A percentile compares a stretch with the other conserved stretches of the same genome.
Evolutionary conservation across 2,888 invertebrate species (phyloP).

Genomic region (Herminia tarsipennalis): DNA sequence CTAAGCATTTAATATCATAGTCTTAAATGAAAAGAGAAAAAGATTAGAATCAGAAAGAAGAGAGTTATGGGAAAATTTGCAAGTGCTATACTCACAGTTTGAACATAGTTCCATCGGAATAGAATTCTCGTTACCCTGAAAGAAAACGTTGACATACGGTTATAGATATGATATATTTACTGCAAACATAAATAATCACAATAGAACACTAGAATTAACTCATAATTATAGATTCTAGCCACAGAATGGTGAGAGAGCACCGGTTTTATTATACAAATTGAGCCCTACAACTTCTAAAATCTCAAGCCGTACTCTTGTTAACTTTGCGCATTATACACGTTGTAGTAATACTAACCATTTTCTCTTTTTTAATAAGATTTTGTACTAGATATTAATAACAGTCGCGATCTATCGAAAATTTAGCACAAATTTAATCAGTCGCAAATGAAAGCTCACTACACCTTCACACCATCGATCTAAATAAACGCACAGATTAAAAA

Average conservation of each 20-base stretch:
- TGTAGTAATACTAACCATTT: conserved; percentile 39
- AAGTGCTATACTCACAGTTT: conserved; percentile 91
- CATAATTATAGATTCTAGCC: background rate
- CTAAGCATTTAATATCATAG: conserved; percentile 55
- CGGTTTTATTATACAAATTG: conserved; percentile 10
- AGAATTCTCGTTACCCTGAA: conserved; percentile 98
- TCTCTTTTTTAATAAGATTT: conserved; percentile 22
- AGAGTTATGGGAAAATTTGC: conserved; percentile 20
- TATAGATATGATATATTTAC: conserved; percentile 6
- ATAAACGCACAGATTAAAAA: conserved; percentile 48
- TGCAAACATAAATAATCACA: background rate
- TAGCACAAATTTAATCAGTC: conserved; percentile 42
- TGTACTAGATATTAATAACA: conserved; percentile 13
- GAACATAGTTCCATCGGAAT: conserved; percentile 99
- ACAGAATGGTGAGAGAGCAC: conserved; percentile 9
- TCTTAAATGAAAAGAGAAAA: conserved; percentile 49
- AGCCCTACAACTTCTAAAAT: conserved; percentile 7
- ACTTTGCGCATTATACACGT: background rate
- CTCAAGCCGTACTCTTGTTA: conserved; percentile 3
- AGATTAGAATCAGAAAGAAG: conserved; percentile 41
- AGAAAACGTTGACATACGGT: conserved; percentile 45
- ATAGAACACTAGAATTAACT: background rate
- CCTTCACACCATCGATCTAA: conserved; percentile 58
- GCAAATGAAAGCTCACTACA: conserved; percentile 47
- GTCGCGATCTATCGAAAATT: conserved; percentile 18